A percentile compares a stretch with the other conserved stretches of the same genome.
Conservation (phyloP, 1,140 invertebrate genomes). For the Hylyphantes graminicola region DNA sequence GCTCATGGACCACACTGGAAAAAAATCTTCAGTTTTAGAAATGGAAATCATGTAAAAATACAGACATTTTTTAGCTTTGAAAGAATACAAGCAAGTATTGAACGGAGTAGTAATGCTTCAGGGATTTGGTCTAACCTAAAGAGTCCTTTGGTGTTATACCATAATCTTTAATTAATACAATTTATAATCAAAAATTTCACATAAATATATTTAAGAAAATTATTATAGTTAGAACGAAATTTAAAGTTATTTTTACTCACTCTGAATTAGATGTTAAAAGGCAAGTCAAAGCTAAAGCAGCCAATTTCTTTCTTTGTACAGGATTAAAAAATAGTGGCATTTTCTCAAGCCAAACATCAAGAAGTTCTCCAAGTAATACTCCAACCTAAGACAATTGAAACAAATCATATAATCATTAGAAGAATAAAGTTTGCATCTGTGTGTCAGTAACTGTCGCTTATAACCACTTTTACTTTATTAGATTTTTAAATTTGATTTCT, state of each 20-base stretch:
- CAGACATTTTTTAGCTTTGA: background rate
- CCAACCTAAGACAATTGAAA: slow-evolving; percentile 64
- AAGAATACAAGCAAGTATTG: background rate
- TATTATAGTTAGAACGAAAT: slow-evolving; percentile 15
- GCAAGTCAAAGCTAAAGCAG: slow-evolving; percentile 83
- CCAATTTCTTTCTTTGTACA: slow-evolving; percentile 82
- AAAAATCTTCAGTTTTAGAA: slow-evolving; percentile 16
- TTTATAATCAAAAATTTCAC: background rate
- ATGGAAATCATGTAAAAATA: background rate
- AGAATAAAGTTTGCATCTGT: too few relatives aligned
- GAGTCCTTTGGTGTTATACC: too few relatives aligned
- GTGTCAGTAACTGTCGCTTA: too few relatives aligned
- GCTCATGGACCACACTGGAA: slow-evolving; percentile 75
- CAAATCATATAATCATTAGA: background rate
- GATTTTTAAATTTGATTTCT: too few relatives aligned
- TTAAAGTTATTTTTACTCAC: slow-evolving; percentile 62
- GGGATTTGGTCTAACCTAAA: too few relatives aligned
- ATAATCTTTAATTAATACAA: too few relatives aligned
- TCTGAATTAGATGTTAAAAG: slow-evolving; percentile 71
- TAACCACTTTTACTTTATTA: too few relatives aligned
- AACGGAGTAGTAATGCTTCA: too few relatives aligned
- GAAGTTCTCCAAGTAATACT: slow-evolving; percentile 75
- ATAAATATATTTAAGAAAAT: background rate
- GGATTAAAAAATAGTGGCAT: slow-evolving; percentile 80
- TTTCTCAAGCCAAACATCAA: slow-evolving; percentile 83